A percentile compares a stretch with the other conserved stretches of the same genome.
Conservation (phyloP, 2,797 vertebrate genomes). For the Botia almorhae region DNA sequence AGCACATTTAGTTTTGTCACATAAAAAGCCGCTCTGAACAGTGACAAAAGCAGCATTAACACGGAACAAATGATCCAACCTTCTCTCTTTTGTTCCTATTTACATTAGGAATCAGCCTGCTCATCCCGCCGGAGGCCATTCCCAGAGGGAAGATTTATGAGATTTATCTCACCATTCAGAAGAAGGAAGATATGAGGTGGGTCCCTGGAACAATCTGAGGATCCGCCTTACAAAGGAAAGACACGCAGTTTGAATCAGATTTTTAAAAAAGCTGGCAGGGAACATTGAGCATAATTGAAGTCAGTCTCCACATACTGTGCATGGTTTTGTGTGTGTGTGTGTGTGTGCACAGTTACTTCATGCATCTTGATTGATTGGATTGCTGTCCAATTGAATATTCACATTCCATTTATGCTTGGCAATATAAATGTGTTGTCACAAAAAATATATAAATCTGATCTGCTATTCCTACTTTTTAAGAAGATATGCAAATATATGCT, state of each 20-base stretch:
- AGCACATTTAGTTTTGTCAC: conserved; percentile 66
- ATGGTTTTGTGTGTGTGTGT: conserved; percentile 56
- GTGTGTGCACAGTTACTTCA: conserved; percentile 13
- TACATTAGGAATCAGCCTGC: conserved; percentile 94
- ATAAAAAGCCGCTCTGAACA: conserved; percentile 64
- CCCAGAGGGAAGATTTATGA: conserved; percentile 99
- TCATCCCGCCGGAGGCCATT: conserved; percentile 97
- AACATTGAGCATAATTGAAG: conserved; percentile 42
- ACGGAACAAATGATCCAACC: conserved; percentile 71
- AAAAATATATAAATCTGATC: neutral
- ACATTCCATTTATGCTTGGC: neutral
- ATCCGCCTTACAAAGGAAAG: conserved; percentile 22
- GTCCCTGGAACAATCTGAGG: conserved; percentile 71
- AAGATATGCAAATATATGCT: neutral
- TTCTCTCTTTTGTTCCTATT: conserved; percentile 69
- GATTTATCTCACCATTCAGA: conserved; percentile 96
- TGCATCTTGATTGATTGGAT: neutral
- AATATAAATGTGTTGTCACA: neutral
- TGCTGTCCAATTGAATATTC: neutral
- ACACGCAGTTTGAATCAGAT: conserved; percentile 11
- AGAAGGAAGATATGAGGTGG: conserved; percentile 97
- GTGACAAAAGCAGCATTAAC: conserved; percentile 72
- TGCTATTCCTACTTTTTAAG: neutral
- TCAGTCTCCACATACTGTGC: conserved; percentile 12
- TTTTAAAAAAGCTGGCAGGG: conserved; percentile 5